Evolutionary conservation across 92 coral and sea anemone species (phyloP).

Genomic region (Phymanthus crucifer): DNA sequence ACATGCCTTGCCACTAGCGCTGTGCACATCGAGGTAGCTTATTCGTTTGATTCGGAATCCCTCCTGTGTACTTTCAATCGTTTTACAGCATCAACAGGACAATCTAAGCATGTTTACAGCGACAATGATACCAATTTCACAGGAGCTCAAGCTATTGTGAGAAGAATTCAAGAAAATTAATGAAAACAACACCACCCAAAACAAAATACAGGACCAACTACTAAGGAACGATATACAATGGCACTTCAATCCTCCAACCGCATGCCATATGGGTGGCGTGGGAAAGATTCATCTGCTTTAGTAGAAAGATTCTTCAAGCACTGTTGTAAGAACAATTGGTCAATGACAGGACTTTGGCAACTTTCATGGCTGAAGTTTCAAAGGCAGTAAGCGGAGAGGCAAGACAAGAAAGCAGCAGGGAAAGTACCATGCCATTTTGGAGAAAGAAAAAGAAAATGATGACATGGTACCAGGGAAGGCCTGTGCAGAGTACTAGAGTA

Average conservation of each 20-base stretch:
- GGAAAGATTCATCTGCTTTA: not conserved
- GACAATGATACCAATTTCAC: conserved; percentile 15
- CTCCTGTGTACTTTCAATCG: not conserved
- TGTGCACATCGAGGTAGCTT: conserved; percentile 23
- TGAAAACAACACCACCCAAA: conserved; percentile 4
- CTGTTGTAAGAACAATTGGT: conserved; percentile 4
- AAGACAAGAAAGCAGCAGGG: no score
- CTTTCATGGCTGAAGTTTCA: conserved; percentile 5
- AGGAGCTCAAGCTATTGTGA: not conserved
- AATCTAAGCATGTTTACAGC: conserved; percentile 14
- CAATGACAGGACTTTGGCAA: not conserved
- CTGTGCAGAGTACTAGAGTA: no score
- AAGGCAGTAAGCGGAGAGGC: no score
- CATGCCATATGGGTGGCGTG: not conserved
- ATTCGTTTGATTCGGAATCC: not conserved
- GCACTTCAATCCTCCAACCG: not conserved
- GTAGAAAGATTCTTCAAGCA: not conserved
- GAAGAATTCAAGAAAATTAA: not conserved
- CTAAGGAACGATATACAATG: not conserved
- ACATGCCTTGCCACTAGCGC: conserved; percentile 33
- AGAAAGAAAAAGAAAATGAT: no score
- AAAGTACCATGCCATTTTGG: no score
- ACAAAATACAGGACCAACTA: not conserved
- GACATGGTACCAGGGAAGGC: no score
- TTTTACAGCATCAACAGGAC: conserved; percentile 7